Base-by-base conservation (phyloP, 2,888 invertebrate genomes). In the Tridacna gigas region DNA sequence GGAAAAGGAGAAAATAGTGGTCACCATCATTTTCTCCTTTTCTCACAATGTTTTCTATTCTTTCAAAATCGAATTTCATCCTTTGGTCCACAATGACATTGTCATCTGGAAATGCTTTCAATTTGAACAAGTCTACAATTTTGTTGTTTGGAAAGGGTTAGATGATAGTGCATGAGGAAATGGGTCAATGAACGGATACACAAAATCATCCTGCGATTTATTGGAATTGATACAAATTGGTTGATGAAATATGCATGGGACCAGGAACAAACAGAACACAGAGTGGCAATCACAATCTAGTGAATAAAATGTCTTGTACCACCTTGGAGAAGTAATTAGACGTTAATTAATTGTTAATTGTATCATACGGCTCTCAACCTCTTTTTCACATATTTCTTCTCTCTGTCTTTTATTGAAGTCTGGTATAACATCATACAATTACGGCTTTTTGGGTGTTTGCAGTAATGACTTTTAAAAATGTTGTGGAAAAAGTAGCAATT, bases 211-310 rank as follows among this genome's bases (percentile, higher is more conserved):
- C 13, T 63, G 63, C 13, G n/a, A 13, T 63, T 63, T 18, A 22
- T 25, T 25, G 37, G 67, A 37, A 67, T 28, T 71, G 25, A 71
- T 25, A 47, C 71, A 71, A 71, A 71, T 71, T 71, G 71, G n/a
- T n/a, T 71, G 47, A 71, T 71, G 20, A 71, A 71, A 47, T 48
- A 51, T 71, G 25, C 25, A 71, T 71, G 45, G 25, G 26, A 48
- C 51, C 9, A 71, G 25, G 51, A 48, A 71, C 69, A 37, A 37
- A 51, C 25, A 51, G 47, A 71, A 20, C 47, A 51, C 25, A 3
- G 11, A 25, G 22, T 25, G 51, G 22, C 71, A 71, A 71, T 71
- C 71, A 9, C 11, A 18, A 9, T 11, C 48, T 25, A 37, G 2
- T 51, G 71, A 48, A 15, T 71, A 37, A 25, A 26, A 25, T 71